Percentiles rank a stretch among this genome's conserved stretches.
Evolutionary conservation across 1,140 invertebrate genomes (phyloP).

Genomic region (Cydia amplana): DNA sequence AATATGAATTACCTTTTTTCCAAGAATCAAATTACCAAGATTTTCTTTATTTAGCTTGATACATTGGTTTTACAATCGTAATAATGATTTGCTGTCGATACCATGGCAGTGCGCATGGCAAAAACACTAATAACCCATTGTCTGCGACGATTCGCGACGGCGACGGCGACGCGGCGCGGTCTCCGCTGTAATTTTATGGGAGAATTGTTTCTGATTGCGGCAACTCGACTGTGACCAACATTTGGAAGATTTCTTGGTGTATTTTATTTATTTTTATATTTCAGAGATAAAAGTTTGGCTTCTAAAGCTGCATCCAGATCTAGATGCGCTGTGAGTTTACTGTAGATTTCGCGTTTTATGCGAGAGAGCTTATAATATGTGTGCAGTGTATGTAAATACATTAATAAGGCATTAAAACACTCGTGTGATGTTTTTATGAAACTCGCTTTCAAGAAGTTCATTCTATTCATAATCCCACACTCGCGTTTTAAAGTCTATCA

Average conservation of each 20-base stretch:
- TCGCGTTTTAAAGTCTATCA: no score
- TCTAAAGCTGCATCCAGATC: no score
- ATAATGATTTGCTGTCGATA: conserved; percentile 18
- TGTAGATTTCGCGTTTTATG: no score
- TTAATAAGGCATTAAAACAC: no score
- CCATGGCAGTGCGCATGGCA: not conserved
- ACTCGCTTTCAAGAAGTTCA: no score
- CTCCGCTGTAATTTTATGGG: conserved; percentile 17
- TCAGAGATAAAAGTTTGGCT: no score
- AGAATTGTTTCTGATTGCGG: conserved; percentile 16
- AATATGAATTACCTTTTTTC: no score
- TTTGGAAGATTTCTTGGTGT: not conserved
- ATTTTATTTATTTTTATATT: not conserved
- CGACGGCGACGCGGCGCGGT: not conserved
- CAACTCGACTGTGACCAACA: not conserved
- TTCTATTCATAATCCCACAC: no score
- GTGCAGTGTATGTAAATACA: no score
- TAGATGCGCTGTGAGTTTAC: no score
- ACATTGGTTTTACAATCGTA: not conserved
- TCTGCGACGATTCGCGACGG: conserved; percentile 10
- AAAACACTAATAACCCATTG: conserved; percentile 21
- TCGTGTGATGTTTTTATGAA: no score
- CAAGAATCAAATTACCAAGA: not conserved
- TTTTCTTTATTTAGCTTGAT: not conserved
- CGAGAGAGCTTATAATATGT: no score